Percentiles rank a stretch among this genome's conserved stretches.
These are phyloP conservation scores for Ascaphus truei DNA, from an alignment of 2,113 vertebrate genomes.

Conservation along the genomic window DNA sequence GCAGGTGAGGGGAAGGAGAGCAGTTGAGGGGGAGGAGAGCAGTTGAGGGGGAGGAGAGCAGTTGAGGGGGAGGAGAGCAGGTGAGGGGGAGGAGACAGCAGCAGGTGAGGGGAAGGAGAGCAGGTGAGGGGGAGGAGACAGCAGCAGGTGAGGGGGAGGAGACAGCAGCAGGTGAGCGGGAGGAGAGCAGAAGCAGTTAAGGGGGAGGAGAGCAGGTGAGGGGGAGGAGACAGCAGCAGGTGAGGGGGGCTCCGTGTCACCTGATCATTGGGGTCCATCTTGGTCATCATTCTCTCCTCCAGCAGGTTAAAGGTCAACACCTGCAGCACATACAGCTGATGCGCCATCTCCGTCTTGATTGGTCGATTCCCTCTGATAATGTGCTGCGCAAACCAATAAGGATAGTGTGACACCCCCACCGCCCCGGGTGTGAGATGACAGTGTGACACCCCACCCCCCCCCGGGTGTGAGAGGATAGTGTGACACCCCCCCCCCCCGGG, in stretches of 20 bases:
- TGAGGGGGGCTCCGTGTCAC: constrained; percentile 48
- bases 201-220: not conserved
- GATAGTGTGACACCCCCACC: too few species aligned
- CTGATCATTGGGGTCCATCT: constrained; percentile 97
- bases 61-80: not conserved
- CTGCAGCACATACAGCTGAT: constrained; percentile 95
- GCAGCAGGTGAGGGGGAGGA: not conserved
- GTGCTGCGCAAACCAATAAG: constrained; percentile 65
- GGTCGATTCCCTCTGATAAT: constrained; percentile 95
- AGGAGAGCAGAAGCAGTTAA: not conserved
- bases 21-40: too few species aligned
- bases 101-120: not conserved
- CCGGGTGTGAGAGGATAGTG: too few species aligned
- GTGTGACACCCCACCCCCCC: too few species aligned
- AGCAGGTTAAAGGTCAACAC: constrained; percentile 95
- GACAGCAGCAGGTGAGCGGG: not conserved
- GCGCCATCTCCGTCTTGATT: constrained; percentile 97
- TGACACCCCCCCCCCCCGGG: too few species aligned
- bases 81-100: not conserved
- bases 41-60: not conserved
- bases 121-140: not conserved
- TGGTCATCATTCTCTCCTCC: constrained; percentile 98
- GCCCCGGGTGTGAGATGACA: too few species aligned
- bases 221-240: too few species aligned
- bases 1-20: not conserved